A percentile compares a stretch with the other conserved stretches of the same genome.
phyloP scores from a whole-genome alignment of 2,113 vertebrate genomes.

The Ibidorhyncha struthersii region DNA sequence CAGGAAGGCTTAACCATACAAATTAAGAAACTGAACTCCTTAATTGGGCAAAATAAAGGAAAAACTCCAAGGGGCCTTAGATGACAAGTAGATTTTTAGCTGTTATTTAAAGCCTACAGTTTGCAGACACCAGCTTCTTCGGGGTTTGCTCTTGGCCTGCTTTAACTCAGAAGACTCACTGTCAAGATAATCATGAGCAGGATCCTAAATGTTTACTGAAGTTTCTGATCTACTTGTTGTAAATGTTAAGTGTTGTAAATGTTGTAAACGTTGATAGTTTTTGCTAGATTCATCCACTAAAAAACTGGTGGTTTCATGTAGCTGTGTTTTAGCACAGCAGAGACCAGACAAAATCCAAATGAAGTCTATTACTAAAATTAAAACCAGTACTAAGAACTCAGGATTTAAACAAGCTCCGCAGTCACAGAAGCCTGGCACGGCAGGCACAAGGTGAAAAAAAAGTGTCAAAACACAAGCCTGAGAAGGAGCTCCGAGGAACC shows the following conservation, averaged over 20 bases:
- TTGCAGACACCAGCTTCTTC: background rate
- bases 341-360: conserved; percentile 4
- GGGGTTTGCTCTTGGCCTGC: background rate
- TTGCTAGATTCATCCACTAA: background rate
- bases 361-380: background rate
- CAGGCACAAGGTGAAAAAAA: background rate
- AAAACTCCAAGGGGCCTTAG: background rate
- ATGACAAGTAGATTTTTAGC: background rate
- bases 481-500: background rate
- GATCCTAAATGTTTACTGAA: background rate
- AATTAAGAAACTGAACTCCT: background rate
- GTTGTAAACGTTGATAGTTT: background rate
- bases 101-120: background rate
- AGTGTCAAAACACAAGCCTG: background rate
- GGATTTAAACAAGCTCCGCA: background rate
- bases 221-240: background rate
- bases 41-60: background rate
- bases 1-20: background rate
- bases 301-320: background rate
- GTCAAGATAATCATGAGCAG: background rate
- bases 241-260: background rate
- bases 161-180: background rate
- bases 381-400: background rate
- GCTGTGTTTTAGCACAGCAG: background rate
- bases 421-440: background rate